Conservation (phyloP, 2,113 vertebrate species). For the Tylochromis polylepis region DNA sequence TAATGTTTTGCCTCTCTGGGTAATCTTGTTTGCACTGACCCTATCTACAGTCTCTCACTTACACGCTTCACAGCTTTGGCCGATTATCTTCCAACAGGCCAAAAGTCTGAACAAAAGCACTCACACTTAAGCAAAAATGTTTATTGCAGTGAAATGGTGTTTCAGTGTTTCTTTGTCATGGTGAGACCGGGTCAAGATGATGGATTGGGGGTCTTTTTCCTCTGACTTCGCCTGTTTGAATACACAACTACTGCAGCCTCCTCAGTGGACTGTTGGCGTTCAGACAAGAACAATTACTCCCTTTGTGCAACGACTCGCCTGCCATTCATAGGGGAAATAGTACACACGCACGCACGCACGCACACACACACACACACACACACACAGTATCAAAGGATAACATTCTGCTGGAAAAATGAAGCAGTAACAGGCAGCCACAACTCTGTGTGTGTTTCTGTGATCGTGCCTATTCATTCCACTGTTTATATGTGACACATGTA, state of each 20-base stretch:
- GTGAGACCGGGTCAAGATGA: conserved; percentile 4
- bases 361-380: not conserved
- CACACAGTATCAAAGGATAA: conserved; percentile 20
- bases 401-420: conserved; percentile 36
- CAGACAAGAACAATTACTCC: conserved; percentile 59
- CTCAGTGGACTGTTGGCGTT: conserved; percentile 28
- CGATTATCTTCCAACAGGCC: not conserved
- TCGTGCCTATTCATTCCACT: not conserved
- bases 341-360: not conserved
- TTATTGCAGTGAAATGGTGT: not conserved
- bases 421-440: conserved; percentile 4
- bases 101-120: not conserved
- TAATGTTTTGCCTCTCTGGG: not conserved
- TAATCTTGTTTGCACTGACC: conserved; percentile 19
- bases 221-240: conserved; percentile 19
- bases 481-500: conserved; percentile 27
- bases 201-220: conserved; percentile 25
- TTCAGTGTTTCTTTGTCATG: not conserved
- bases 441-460: not conserved
- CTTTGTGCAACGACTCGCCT: conserved; percentile 56
- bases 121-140: not conserved
- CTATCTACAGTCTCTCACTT: not conserved
- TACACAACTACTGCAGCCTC: conserved; percentile 10
- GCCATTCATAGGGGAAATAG: conserved; percentile 49
- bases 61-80: not conserved